Conservation (phyloP, 2,113 vertebrate genomes). For the Turnix velox region DNA sequence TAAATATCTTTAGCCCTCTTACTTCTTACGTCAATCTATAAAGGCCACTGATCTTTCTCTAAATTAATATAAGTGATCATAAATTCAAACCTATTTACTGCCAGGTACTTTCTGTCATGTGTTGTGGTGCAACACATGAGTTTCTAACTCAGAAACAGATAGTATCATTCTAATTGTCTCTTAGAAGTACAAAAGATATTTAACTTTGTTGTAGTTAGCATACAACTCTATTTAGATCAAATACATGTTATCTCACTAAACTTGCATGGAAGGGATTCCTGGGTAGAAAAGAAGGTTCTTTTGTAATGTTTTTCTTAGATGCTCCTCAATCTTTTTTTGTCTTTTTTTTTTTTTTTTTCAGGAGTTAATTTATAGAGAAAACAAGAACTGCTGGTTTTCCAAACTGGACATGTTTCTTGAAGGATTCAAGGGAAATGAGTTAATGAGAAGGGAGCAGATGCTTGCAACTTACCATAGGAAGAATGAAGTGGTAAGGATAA, state of each 20-base stretch:
- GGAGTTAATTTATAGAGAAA: background rate
- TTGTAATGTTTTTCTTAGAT: background rate
- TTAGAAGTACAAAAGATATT: background rate
- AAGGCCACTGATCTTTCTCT: background rate
- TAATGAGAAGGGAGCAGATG: background rate
- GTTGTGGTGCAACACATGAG: background rate
- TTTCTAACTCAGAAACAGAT: background rate
- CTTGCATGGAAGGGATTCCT: background rate
- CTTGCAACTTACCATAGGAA: background rate
- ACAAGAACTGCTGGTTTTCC: background rate
- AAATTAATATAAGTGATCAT: background rate
- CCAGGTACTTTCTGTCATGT: background rate
- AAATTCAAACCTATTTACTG: background rate
- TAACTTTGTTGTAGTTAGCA: background rate
- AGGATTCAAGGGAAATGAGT: background rate
- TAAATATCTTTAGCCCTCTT: background rate
- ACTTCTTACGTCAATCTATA: background rate
- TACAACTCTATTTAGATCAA: background rate
- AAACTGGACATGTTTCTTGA: background rate
- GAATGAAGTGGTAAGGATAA: background rate
- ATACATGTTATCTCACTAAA: background rate
- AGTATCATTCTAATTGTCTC: background rate
- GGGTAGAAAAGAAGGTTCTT: background rate
- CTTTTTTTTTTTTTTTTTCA: background rate
- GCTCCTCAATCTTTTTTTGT: rapidly evolving